phyloP scores from a whole-genome alignment of 2,888 invertebrate species.

The Chelonus formosanus region DNA sequence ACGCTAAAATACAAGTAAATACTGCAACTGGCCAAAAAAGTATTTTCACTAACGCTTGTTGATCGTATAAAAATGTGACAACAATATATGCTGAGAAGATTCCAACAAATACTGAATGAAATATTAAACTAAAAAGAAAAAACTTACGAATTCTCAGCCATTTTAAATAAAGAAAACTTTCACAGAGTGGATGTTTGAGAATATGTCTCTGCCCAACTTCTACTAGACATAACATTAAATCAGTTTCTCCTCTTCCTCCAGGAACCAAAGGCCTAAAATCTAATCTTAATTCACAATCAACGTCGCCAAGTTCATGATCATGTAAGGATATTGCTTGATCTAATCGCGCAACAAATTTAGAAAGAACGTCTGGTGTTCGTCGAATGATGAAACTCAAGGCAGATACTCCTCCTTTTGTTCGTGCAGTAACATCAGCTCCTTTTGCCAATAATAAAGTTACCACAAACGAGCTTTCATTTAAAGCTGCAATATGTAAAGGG shows the following conservation, averaged over 20 bases:
- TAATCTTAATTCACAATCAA: slow-evolving; percentile 82
- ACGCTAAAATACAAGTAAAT: slow-evolving; percentile 72
- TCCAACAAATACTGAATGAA: slow-evolving; percentile 79
- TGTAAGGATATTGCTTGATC: slow-evolving; percentile 80
- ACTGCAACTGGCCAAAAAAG: slow-evolving; percentile 67
- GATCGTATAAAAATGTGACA: slow-evolving; percentile 69
- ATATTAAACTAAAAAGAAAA: slow-evolving; percentile 80
- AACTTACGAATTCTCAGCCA: slow-evolving; percentile 85
- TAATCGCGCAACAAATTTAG: slow-evolving; percentile 75
- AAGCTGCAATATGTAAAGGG: slow-evolving; percentile 82
- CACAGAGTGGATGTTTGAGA: slow-evolving; percentile 84
- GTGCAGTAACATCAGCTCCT: slow-evolving; percentile 82
- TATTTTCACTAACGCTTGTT: slow-evolving; percentile 62
- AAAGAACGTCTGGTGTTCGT: slow-evolving; percentile 84
- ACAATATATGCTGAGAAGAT: slow-evolving; percentile 79
- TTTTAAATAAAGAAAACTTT: slow-evolving; percentile 84
- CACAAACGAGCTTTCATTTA: slow-evolving; percentile 82
- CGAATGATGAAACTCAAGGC: slow-evolving; percentile 83
- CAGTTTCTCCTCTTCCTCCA: slow-evolving; percentile 65
- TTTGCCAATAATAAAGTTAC: slow-evolving; percentile 77
- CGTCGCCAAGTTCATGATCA: slow-evolving; percentile 86
- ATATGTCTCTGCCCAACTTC: slow-evolving; percentile 82
- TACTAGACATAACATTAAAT: slow-evolving; percentile 71
- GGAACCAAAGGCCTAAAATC: slow-evolving; percentile 68
- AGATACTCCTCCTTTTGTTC: slow-evolving; percentile 83